Evolutionary conservation across 2,888 invertebrate genomes (phyloP).

Genomic region (Trichopoda pennipes): DNA sequence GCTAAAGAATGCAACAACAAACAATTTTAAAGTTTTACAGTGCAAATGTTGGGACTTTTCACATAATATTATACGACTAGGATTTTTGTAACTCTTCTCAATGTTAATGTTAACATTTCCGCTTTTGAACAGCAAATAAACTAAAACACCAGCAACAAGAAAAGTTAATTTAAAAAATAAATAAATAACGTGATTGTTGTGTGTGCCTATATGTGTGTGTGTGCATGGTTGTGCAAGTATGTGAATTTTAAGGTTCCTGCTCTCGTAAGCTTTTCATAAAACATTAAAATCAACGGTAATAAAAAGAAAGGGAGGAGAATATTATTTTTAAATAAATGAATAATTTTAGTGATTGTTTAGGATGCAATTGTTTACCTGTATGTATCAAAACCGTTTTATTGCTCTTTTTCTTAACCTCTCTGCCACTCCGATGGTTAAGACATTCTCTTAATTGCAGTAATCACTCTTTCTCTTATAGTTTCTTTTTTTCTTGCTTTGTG

Average conservation of each 20-base stretch:
- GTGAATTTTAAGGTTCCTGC: slow-evolving; percentile 56
- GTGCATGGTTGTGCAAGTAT: neutral
- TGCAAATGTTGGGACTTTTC: slow-evolving; percentile 54
- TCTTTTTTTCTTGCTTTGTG: neutral
- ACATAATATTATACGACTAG: slow-evolving; percentile 29
- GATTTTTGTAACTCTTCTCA: slow-evolving; percentile 59
- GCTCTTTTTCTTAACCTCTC: slow-evolving; percentile 28
- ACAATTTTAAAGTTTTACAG: slow-evolving; percentile 36
- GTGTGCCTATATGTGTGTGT: slow-evolving; percentile 5
- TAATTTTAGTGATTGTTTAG: slow-evolving; percentile 35
- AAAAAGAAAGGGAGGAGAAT: slow-evolving; percentile 4
- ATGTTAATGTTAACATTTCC: slow-evolving; percentile 63
- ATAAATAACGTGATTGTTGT: neutral
- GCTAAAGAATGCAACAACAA: slow-evolving; percentile 8
- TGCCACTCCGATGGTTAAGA: slow-evolving; percentile 11
- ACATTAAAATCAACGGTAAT: slow-evolving; percentile 1
- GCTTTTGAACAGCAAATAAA: slow-evolving; percentile 47
- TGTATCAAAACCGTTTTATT: slow-evolving; percentile 18
- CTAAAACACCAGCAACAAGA: slow-evolving; percentile 19
- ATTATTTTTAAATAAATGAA: slow-evolving; percentile 37
- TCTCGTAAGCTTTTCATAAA: slow-evolving; percentile 48
- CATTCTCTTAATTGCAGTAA: slow-evolving; percentile 37
- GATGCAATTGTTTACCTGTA: neutral
- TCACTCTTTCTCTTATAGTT: slow-evolving; percentile 40
- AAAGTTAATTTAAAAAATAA: slow-evolving; percentile 22